Conservation (phyloP, 53 echinoderm and acorn worm species). For the Echinometra lucunter region DNA sequence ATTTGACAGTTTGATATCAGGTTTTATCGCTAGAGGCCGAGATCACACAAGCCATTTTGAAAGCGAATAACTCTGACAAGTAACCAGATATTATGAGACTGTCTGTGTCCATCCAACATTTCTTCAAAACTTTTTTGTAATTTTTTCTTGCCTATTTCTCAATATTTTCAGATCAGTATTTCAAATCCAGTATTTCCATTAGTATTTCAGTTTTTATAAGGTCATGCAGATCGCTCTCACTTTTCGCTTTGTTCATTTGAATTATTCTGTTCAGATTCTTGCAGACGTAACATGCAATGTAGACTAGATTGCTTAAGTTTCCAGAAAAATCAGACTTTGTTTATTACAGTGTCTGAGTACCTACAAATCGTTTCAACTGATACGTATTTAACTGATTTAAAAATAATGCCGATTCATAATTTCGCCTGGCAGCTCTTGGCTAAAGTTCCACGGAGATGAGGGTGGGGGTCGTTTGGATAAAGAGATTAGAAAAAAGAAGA, state of each 20-base stretch:
- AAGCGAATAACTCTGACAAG: not conserved
- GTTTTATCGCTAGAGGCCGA: not conserved
- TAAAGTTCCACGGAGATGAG: too few relatives aligned
- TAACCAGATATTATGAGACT: not conserved
- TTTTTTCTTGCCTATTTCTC: not conserved
- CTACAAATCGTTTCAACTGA: too few relatives aligned
- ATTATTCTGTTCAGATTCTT: not conserved
- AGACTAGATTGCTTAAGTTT: not conserved
- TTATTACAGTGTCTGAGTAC: not conserved
- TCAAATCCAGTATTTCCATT: too few relatives aligned
- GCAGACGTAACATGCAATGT: not conserved
- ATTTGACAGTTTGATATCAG: not conserved
- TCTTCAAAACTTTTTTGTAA: not conserved
- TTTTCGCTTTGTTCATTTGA: not conserved
- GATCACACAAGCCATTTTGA: not conserved
- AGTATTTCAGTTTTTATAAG: not conserved
- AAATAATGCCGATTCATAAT: too few relatives aligned
- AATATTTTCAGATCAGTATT: too few relatives aligned
- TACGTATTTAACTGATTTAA: too few relatives aligned
- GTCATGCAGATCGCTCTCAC: not conserved
- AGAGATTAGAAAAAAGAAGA: too few relatives aligned
- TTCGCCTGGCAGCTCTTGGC: too few relatives aligned
- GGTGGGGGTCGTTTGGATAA: too few relatives aligned
- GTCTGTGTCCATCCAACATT: not conserved
- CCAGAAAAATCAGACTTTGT: not conserved